Percentiles rank a stretch among this genome's conserved stretches.
Conservation (phyloP, 2,113 vertebrate species). For the Chinchilla lanigera region DNA sequence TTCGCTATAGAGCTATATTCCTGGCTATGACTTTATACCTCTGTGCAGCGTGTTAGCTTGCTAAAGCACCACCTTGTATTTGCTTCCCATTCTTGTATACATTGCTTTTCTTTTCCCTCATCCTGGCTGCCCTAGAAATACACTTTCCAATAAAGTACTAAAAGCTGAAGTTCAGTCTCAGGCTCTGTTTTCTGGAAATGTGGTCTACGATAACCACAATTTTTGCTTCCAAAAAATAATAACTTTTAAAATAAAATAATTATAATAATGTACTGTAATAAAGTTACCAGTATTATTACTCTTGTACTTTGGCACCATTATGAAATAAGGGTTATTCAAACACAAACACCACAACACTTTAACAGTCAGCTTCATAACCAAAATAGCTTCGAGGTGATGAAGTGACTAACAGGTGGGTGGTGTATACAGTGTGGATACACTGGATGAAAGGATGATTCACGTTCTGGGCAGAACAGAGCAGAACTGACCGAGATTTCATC, state of each 20-base stretch:
- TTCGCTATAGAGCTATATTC: too few relatives aligned
- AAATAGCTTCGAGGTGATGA: neutral
- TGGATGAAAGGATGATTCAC: neutral
- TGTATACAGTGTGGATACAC: neutral
- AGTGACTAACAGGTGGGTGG: neutral
- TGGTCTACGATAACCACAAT: constrained; percentile 36
- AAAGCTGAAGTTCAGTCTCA: constrained; percentile 24
- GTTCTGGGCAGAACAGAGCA: neutral
- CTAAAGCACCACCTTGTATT: neutral
- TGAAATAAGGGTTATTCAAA: neutral
- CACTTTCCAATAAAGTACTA: constrained; percentile 11
- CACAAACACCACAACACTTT: neutral
- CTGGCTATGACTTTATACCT: neutral
- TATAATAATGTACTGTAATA: neutral
- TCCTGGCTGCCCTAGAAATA: neutral
- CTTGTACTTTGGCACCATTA: neutral
- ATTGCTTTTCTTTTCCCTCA: neutral
- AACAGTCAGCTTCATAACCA: neutral
- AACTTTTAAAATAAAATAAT: neutral
- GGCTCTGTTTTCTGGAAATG: constrained; percentile 52
- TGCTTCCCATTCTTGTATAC: neutral
- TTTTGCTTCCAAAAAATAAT: constrained; percentile 51
- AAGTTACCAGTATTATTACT: neutral
- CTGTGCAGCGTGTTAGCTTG: neutral
- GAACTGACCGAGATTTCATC: neutral